phyloP scores from a whole-genome alignment of 2,113 vertebrate species.

The Eclectus roratus region DNA sequence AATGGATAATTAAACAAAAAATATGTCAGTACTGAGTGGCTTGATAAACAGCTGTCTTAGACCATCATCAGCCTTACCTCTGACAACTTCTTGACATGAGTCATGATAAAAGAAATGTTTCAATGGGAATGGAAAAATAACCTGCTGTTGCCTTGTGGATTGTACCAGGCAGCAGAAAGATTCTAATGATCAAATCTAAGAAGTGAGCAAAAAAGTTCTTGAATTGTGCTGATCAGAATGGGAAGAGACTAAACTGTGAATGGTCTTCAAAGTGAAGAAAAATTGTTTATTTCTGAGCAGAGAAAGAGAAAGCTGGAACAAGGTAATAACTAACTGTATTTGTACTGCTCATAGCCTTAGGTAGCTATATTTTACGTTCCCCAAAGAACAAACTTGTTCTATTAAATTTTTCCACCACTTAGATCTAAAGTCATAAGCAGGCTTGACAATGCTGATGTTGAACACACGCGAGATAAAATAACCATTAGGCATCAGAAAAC shows the following conservation, averaged over 20 bases:
- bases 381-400: slow-evolving; percentile 12
- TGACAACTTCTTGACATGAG: not conserved
- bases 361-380: not conserved
- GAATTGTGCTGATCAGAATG: not conserved
- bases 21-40: not conserved
- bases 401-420: slow-evolving; percentile 38
- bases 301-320: not conserved
- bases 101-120: not conserved
- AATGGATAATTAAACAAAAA: not conserved
- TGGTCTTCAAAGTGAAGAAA: not conserved
- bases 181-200: not conserved
- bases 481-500: slow-evolving; percentile 11
- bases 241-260: not conserved
- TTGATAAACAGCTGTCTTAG: not conserved
- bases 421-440: not conserved
- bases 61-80: not conserved
- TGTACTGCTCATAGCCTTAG: not conserved
- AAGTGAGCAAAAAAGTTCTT: not conserved
- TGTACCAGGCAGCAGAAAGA: not conserved
- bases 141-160: not conserved
- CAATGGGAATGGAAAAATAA: not conserved
- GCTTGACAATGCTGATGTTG: not conserved
- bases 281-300: not conserved
- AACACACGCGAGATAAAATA: slow-evolving; percentile 34
- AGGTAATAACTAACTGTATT: slow-evolving; percentile 25